phyloP scores from a whole-genome alignment of 1,140 invertebrate genomes.

The Melitaea cinxia region DNA sequence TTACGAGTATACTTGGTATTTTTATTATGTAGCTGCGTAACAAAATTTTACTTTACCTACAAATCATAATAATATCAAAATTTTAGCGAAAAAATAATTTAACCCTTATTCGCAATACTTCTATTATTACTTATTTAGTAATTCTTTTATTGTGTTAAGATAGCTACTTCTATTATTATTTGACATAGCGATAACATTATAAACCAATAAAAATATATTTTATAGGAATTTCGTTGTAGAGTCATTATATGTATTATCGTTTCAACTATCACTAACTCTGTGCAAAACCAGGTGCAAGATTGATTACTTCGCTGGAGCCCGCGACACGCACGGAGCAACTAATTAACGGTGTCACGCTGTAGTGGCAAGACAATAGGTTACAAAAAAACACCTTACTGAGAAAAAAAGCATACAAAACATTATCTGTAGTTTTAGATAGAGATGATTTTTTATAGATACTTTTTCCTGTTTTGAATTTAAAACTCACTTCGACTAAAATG shows the following conservation, averaged over 20 bases:
- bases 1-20: too few relatives aligned
- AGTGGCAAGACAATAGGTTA: constrained; percentile 43
- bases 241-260: constrained; percentile 12
- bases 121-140: too few relatives aligned
- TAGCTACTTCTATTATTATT: too few relatives aligned
- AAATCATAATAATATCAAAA: too few relatives aligned
- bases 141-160: too few relatives aligned
- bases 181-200: not conserved
- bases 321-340: constrained; percentile 59
- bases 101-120: too few relatives aligned
- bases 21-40: too few relatives aligned
- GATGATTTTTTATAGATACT: not conserved
- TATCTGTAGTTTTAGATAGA: constrained; percentile 3
- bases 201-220: not conserved
- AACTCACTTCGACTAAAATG: not conserved
- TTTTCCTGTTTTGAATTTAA: not conserved
- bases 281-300: constrained; percentile 65
- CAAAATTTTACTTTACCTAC: too few relatives aligned
- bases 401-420: constrained; percentile 21
- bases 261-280: constrained; percentile 41
- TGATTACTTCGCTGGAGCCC: constrained; percentile 65
- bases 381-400: constrained; percentile 32
- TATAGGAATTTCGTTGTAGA: not conserved
- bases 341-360: constrained; percentile 68
- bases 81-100: too few relatives aligned